Percentiles rank a stretch among this genome's conserved stretches.
These are phyloP conservation scores for Charadrius vociferus DNA, from an alignment of 2,113 vertebrate genomes.

Conservation along the genomic window DNA sequence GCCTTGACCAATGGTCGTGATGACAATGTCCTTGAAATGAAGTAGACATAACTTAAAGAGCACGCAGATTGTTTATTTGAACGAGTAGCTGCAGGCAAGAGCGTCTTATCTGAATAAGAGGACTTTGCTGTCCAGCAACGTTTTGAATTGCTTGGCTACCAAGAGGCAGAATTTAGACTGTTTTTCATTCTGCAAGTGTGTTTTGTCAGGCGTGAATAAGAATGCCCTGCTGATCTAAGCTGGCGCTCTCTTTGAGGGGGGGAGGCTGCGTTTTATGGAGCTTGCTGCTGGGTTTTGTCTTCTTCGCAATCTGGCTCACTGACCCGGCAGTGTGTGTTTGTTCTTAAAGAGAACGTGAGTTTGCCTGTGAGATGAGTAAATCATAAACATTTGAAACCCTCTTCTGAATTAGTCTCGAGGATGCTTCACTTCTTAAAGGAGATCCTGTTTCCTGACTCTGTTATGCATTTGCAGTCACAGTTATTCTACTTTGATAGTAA, in stretches of 20 bases:
- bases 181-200: slow-evolving; percentile 7
- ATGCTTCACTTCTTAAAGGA: slow-evolving; percentile 1
- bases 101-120: not conserved
- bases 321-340: not conserved
- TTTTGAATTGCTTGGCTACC: not conserved
- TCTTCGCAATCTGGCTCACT: not conserved
- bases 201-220: not conserved
- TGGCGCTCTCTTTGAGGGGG: not conserved
- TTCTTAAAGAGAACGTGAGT: not conserved
- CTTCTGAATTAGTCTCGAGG: not conserved
- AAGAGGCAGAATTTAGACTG: not conserved
- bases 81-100: slow-evolving; percentile 22
- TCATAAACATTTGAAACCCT: not conserved
- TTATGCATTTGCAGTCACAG: not conserved
- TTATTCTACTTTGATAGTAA: not conserved
- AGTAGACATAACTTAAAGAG: not conserved
- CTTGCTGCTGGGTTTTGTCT: slow-evolving; percentile 11
- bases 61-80: not conserved
- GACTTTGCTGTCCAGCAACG: not conserved
- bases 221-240: slow-evolving; percentile 6
- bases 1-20: not conserved
- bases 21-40: slow-evolving; percentile 20
- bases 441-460: not conserved
- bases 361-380: not conserved
- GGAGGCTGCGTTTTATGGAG: not conserved